A percentile compares a stretch with the other conserved stretches of the same genome.
These are phyloP conservation scores for Scaptomyza hsui DNA, from an alignment of 1,140 invertebrate species.

Conservation along the genomic window DNA sequence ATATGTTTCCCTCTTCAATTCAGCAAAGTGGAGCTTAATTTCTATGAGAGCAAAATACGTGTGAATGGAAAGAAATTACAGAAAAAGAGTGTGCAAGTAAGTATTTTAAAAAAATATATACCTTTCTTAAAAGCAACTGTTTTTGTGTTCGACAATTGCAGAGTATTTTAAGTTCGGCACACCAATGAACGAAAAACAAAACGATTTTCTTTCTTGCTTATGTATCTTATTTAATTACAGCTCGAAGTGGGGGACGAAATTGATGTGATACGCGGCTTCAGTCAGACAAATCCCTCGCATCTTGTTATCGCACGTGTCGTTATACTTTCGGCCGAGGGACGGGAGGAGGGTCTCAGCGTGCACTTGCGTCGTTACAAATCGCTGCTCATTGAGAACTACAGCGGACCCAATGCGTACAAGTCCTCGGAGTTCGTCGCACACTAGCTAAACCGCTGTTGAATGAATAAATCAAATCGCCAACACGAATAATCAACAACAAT, in stretches of 20 bases:
- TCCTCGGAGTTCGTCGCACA: slow-evolving; percentile 61
- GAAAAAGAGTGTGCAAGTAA: slow-evolving; percentile 87
- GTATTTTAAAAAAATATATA: no score
- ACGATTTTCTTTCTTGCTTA: neutral
- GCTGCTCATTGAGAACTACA: slow-evolving; percentile 87
- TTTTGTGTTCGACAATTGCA: no score
- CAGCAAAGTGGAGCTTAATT: slow-evolving; percentile 87
- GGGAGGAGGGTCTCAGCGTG: slow-evolving; percentile 84
- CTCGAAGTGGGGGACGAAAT: slow-evolving; percentile 87
- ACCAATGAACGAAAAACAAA: neutral
- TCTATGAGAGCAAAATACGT: slow-evolving; percentile 88
- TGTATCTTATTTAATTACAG: slow-evolving; percentile 63
- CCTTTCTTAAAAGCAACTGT: no score
- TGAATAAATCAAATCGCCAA: slow-evolving; percentile 8
- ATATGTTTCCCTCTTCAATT: neutral
- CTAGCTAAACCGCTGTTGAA: slow-evolving; percentile 12
- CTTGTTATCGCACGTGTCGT: slow-evolving; percentile 86
- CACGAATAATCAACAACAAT: slow-evolving; percentile 5
- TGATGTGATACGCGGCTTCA: slow-evolving; percentile 86
- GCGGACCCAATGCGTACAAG: slow-evolving; percentile 74
- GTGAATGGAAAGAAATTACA: slow-evolving; percentile 87
- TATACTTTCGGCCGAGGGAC: slow-evolving; percentile 84
- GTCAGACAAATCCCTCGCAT: slow-evolving; percentile 86
- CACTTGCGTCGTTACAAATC: slow-evolving; percentile 86
- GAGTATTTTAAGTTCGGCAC: no score